phyloP scores from a whole-genome alignment of 2,113 vertebrate species.

The Onychostoma macrolepis region DNA sequence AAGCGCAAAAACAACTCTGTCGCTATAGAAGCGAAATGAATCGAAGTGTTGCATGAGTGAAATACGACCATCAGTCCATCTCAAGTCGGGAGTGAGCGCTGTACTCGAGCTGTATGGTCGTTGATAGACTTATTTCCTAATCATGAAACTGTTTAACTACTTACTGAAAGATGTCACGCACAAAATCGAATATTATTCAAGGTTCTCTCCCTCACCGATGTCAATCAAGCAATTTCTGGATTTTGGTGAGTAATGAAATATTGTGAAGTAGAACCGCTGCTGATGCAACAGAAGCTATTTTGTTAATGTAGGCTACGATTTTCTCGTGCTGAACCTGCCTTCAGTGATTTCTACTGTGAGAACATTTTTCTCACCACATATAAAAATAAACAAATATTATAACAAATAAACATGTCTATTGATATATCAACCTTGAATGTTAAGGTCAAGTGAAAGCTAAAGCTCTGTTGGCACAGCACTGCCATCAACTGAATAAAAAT shows the following conservation, averaged over 20 bases:
- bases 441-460: slow-evolving; percentile 26
- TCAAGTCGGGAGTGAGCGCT: neutral
- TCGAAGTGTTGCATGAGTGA: neutral
- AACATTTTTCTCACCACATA: too few species aligned
- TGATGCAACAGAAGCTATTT: neutral
- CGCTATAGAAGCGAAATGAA: neutral
- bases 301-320: neutral
- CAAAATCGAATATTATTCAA: slow-evolving; percentile 77
- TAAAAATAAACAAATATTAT: too few species aligned
- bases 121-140: neutral
- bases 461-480: neutral
- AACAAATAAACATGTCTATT: neutral
- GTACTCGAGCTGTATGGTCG: neutral
- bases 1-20: neutral
- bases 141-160: slow-evolving; percentile 71
- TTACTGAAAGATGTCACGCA: slow-evolving; percentile 70
- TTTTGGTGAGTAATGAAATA: slow-evolving; percentile 73
- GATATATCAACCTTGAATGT: neutral
- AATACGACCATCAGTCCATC: neutral
- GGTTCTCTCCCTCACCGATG: slow-evolving; percentile 77
- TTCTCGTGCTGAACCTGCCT: neutral
- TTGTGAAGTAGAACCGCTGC: neutral
- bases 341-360: neutral
- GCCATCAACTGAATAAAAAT: neutral
- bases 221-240: slow-evolving; percentile 81